phyloP scores from a whole-genome alignment of 2,888 invertebrate species.

The Drosophila setosimentum region DNA sequence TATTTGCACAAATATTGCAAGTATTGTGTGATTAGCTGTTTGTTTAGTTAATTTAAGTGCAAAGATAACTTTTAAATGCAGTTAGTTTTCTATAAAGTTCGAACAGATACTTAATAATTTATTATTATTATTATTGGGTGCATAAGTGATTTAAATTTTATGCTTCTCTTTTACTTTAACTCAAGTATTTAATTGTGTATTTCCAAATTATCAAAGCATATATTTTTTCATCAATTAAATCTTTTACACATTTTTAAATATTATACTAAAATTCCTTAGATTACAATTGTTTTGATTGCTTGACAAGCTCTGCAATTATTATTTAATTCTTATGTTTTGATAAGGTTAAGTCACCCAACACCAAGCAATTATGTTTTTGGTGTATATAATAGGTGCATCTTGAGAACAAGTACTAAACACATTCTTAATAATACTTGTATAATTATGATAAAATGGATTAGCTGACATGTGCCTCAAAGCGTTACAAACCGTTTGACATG shows the following conservation, averaged over 20 bases:
- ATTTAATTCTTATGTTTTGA: background rate
- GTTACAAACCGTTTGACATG: slow-evolving; percentile 26
- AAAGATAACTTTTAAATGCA: background rate
- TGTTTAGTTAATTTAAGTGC: background rate
- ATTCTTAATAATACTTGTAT: background rate
- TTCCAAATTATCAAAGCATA: background rate
- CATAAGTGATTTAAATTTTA: background rate
- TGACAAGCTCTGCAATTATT: background rate
- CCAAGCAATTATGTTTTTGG: background rate
- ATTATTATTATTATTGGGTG: background rate
- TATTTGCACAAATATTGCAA: slow-evolving; percentile 10
- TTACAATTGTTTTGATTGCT: background rate
- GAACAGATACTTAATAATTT: background rate
- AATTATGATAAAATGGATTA: background rate
- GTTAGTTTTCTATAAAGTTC: background rate
- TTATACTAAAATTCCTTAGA: background rate
- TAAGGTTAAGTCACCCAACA: background rate
- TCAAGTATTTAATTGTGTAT: background rate
- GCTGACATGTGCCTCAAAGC: slow-evolving; percentile 9
- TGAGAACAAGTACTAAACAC: background rate
- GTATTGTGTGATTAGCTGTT: background rate
- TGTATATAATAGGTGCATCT: background rate
- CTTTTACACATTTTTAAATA: background rate
- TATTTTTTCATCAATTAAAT: background rate
- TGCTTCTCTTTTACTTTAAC: background rate